Conservation (phyloP, 2,113 vertebrate genomes). For the Clarias macrocephalus region DNA sequence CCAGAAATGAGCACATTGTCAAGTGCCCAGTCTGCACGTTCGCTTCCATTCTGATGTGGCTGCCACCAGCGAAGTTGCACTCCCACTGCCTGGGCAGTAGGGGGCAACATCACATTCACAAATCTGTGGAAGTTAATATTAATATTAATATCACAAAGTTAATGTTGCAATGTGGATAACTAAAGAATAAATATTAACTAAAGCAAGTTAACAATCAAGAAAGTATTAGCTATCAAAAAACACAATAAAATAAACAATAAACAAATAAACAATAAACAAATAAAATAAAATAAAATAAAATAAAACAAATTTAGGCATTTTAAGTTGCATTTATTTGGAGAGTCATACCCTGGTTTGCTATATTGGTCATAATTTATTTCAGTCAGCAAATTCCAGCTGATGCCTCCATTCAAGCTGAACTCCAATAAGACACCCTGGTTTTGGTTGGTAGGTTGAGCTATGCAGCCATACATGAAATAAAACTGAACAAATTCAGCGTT, state of each 20-base stretch:
- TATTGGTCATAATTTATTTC: constrained; percentile 98
- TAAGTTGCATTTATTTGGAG: background rate
- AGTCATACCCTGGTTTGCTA: constrained; percentile 90
- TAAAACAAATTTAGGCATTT: background rate
- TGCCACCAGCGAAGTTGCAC: constrained; percentile 98
- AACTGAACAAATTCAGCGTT: constrained; percentile 97
- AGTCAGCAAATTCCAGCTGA: constrained; percentile 90
- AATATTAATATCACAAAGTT: background rate
- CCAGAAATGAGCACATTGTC: constrained; percentile 94
- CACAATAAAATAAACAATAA: background rate
- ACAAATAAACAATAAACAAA: too few species aligned
- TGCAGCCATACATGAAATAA: constrained; percentile 98
- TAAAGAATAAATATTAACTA: background rate
- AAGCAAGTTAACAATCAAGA: background rate
- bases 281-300: too few species aligned
- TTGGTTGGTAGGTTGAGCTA: constrained; percentile 89
- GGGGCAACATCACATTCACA: constrained; percentile 93
- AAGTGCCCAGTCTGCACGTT: constrained; percentile 94
- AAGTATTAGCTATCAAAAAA: background rate
- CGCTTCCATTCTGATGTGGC: constrained; percentile 88
- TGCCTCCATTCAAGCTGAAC: constrained; percentile 93
- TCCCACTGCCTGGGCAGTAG: constrained; percentile 82
- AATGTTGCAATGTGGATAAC: background rate
- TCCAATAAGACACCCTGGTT: constrained; percentile 96
- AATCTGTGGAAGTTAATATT: constrained; percentile 73